phyloP scores from a whole-genome alignment of 2,113 vertebrate species.

The Jacana jacana region DNA sequence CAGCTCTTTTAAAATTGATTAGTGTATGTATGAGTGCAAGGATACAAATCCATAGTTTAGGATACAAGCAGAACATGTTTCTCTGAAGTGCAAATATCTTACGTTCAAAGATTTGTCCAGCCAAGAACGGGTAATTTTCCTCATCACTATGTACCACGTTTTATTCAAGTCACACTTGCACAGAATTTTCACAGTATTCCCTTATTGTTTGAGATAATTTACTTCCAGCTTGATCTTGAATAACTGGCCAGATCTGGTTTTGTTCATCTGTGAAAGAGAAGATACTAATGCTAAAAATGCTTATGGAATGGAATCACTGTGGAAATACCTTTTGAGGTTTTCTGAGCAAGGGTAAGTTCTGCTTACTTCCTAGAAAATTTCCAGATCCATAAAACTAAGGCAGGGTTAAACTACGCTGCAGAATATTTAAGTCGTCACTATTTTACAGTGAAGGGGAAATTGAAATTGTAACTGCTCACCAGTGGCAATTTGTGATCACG shows the following conservation, averaged over 20 bases:
- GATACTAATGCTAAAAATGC: background rate
- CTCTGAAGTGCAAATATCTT: background rate
- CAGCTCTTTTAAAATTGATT: background rate
- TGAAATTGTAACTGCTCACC: background rate
- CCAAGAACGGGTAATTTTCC: background rate
- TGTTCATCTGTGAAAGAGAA: background rate
- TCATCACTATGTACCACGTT: background rate
- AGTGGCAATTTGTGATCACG: background rate
- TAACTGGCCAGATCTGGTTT: constrained; percentile 13
- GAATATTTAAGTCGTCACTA: background rate
- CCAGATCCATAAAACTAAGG: background rate
- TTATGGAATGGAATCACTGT: background rate
- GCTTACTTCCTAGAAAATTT: background rate
- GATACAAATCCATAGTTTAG: background rate
- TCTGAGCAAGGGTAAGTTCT: background rate
- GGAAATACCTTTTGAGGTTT: background rate
- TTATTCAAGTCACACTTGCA: constrained; percentile 15
- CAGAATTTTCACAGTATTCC: background rate
- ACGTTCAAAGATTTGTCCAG: background rate
- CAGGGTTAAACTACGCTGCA: background rate
- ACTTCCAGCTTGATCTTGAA: constrained; percentile 6
- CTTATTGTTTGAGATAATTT: constrained; percentile 18
- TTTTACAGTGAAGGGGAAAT: background rate
- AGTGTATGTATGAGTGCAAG: background rate
- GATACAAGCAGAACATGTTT: background rate